A percentile compares a stretch with the other conserved stretches of the same genome.
Evolutionary conservation across 2,113 vertebrate genomes (phyloP).

Genomic region (pig (Sus scrofa)): DNA sequence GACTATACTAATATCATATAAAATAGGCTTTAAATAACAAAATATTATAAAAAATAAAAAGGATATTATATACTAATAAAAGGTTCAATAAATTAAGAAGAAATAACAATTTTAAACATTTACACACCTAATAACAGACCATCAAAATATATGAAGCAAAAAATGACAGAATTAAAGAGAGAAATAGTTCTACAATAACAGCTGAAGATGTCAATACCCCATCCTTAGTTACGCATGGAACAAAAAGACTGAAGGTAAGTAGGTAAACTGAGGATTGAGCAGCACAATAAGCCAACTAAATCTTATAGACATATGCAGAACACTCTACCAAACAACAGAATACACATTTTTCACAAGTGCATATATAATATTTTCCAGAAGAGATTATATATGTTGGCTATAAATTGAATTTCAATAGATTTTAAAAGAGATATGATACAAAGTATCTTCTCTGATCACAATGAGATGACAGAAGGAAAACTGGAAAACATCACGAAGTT

Average conservation of each 20-base stretch:
- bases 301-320: background rate
- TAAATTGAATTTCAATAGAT: background rate
- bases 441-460: background rate
- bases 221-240: background rate
- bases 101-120: background rate
- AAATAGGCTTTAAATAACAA: background rate
- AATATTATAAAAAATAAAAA: background rate
- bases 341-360: background rate
- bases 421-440: background rate
- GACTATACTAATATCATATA: background rate
- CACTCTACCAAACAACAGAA: background rate
- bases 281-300: background rate
- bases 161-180: background rate
- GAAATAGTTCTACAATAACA: background rate
- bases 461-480: background rate
- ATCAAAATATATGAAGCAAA: background rate
- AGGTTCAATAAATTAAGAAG: background rate
- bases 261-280: background rate
- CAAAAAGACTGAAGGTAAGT: background rate
- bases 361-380: background rate
- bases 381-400: background rate
- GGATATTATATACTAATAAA: background rate
- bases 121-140: background rate
- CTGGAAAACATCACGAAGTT: background rate
- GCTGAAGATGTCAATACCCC: no score